Evolutionary conservation across 2,797 vertebrate genomes (phyloP), one percentile per base, ranked within the genome.

Genomic region (Argya squamiceps): DNA sequence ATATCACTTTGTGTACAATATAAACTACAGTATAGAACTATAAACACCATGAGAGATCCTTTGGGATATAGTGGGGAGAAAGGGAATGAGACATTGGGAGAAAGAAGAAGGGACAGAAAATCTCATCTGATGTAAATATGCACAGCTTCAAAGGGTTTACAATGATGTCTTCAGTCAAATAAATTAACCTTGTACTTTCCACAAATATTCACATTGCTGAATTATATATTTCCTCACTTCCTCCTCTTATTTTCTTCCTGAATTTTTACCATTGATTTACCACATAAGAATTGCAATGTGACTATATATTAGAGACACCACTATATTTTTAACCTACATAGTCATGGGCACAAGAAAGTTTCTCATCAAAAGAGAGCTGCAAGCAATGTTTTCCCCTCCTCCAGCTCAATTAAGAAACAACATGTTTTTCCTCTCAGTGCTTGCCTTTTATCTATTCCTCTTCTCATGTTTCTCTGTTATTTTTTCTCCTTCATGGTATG

Each of bases 331-430:
- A 96, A 95, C 88, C 58, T 93, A 84, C 21, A 15, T 81, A 88
- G 15, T 85, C 82, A 81, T 73, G 77, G 59, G 37, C 56, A 89
- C 55, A 59, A n/a, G 78, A 97, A 95, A 69, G 49, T 95, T 96
- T 93, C 83, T 97, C 82, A 83, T 84, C 43, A 94, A 96, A 79
- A 96, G 55, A 96, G 71, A 81, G 55, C 78, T 93, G 59, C 75
- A 89, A 93, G 53, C 77, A 87, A 74, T 9, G 1, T 88, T 93
- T 96, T 92, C 70, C 89, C 74, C 67, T 92, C 71, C 90, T 91
- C 93, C 91, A 96, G 47, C 84, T 97, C 94, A 97, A 91, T 97
- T 97, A 97, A 96, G 86, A 97, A 97, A 91, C 63, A 96, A 89
- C 79, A 84, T 95, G 91, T 93, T 95, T 95, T 96, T 77, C 55